Evolutionary conservation across 23 tunicate genomes (phyloP), one percentile per base, ranked within the genome.

Genomic region (Diplosoma virens): DNA sequence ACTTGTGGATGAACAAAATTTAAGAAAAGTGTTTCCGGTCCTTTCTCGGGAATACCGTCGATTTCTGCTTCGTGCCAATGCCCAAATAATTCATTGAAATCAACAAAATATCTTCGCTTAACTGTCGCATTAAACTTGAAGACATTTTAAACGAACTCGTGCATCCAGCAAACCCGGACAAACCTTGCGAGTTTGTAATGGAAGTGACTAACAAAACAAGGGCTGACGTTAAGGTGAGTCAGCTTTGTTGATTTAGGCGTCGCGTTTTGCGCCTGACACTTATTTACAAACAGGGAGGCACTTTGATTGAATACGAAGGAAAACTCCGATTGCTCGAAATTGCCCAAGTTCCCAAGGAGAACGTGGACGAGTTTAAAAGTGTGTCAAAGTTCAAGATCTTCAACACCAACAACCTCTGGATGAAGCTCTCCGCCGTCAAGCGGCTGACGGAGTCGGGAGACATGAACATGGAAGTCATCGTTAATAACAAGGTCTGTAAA

Each of bases 341-440:
- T 59, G 98, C 98, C 2, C 98, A 94, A 79, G 98, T 94, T 6
- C 98, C 98, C 25, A 87, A 83, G 34, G 95, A 94, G 52, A 53
- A 94, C 27, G 87, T 84, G 26, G 98, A 94, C 47, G 98, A 94
- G 58, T 94, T 94, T 56, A 94, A 94, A 56, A 81, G 89, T 46
- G 98, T 94, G 27, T 78, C 94, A 5, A 94, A 94, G 80, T 94
- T 94, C 89, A 94, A 94, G 45, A 94, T 94, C 33, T 94, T 94
- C 66, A 94, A 94, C 95, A 94, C 98, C 27, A 94, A 94, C 78
- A 94, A 94, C 47, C 61, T 94, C 16, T 94, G 98, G 98, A 87
- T 87, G 89, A 78, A 79, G 3, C 55, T 94, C 66, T n/a, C 75
- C 7, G 79, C 98, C 1, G 82, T 94, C 3, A 25, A 83, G 17